Evolutionary conservation across 2,797 vertebrate genomes (phyloP).

Genomic region (Enteromius mattozi): DNA sequence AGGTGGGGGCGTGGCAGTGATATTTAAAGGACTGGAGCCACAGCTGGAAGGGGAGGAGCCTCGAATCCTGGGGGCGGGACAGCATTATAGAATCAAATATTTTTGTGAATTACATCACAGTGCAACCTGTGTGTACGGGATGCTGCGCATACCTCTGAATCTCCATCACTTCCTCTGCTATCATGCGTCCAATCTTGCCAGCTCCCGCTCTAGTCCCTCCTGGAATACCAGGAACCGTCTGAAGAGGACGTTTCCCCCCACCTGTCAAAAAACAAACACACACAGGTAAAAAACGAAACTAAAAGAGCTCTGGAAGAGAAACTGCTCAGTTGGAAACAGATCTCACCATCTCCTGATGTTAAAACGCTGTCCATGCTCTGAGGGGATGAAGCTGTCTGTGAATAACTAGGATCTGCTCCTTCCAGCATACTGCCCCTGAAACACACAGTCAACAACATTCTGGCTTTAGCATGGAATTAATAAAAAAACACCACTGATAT

Average conservation of each 20-base stretch:
- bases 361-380: slow-evolving; percentile 95
- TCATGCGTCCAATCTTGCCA: slow-evolving; percentile 99
- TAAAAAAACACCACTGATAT: not conserved
- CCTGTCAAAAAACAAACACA: slow-evolving; percentile 71
- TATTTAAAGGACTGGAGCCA: slow-evolving; percentile 94
- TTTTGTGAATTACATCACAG: not conserved
- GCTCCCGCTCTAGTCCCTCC: slow-evolving; percentile 96
- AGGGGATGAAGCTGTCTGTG: slow-evolving; percentile 87
- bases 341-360: slow-evolving; percentile 84
- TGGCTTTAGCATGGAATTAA: not conserved
- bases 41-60: slow-evolving; percentile 98
- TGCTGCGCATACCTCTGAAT: slow-evolving; percentile 89
- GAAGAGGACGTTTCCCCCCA: slow-evolving; percentile 87
- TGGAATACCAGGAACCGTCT: slow-evolving; percentile 94
- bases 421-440: slow-evolving; percentile 88
- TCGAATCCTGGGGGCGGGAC: slow-evolving; percentile 82
- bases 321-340: not conserved
- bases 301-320: not conserved
- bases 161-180: slow-evolving; percentile 99
- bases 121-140: not conserved
- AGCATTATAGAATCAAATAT: not conserved
- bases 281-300: too few species aligned
- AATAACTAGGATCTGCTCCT: slow-evolving; percentile 83
- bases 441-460: not conserved
- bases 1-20: slow-evolving; percentile 94